These are phyloP conservation scores for Ophiodon elongatus DNA, from an alignment of 2,113 vertebrate species.

Conservation along the genomic window DNA sequence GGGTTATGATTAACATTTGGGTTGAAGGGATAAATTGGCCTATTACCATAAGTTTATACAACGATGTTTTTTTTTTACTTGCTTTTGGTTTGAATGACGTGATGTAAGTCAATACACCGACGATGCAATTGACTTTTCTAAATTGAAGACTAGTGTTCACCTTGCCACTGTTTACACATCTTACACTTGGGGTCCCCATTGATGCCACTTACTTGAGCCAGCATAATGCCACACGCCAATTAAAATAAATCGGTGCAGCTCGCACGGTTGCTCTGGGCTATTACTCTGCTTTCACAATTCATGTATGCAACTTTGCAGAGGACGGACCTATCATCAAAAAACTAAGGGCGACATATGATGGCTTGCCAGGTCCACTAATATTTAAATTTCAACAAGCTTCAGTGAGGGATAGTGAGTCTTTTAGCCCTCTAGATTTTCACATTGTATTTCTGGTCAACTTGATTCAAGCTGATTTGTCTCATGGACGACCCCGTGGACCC, in stretches of 20 bases:
- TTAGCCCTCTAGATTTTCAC: constrained; percentile 15
- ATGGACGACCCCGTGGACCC: background rate
- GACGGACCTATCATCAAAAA: constrained; percentile 15
- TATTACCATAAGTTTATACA: background rate
- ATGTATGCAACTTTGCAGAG: background rate
- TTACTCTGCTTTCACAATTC: background rate
- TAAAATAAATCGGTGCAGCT: constrained; percentile 1
- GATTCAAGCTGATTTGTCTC: constrained; percentile 7
- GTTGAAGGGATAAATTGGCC: background rate
- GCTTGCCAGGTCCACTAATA: background rate
- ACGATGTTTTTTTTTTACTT: background rate
- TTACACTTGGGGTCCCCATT: background rate
- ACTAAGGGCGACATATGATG: constrained; percentile 5
- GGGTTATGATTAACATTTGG: constrained; percentile 17
- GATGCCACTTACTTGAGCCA: background rate
- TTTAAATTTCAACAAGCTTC: constrained; percentile 38
- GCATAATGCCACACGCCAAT: constrained; percentile 8
- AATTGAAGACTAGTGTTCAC: background rate
- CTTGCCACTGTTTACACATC: background rate
- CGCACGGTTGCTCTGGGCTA: background rate
- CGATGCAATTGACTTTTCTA: background rate
- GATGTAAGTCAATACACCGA: background rate
- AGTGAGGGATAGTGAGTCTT: background rate
- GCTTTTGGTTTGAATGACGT: background rate
- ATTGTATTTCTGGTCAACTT: constrained; percentile 35